A percentile compares a stretch with the other conserved stretches of the same genome.
phyloP scores from a whole-genome alignment of 2,113 vertebrate genomes.

The Rhinolophus sinicus region DNA sequence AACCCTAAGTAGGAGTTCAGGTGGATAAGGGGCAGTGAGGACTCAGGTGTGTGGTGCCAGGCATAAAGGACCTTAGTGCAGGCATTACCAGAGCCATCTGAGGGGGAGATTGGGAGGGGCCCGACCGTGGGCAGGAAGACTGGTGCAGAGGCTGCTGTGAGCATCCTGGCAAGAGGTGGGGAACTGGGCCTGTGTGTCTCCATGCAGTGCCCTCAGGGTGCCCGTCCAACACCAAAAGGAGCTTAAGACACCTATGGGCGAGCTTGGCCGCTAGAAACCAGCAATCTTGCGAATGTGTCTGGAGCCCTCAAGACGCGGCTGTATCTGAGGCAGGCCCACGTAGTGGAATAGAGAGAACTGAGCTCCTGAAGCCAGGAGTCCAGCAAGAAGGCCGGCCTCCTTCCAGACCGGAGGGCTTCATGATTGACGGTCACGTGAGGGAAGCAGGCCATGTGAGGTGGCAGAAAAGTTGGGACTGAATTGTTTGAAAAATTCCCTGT shows the following conservation, averaged over 20 bases:
- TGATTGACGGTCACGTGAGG: rapidly evolving
- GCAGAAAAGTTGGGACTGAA: rapidly evolving
- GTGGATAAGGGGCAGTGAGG: rapidly evolving
- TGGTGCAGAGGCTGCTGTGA: rapidly evolving
- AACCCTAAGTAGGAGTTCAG: no score
- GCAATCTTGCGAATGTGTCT: background rate
- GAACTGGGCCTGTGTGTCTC: background rate
- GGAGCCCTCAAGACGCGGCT: background rate
- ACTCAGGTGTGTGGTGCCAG: no score
- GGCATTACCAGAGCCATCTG: background rate
- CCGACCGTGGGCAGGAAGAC: background rate
- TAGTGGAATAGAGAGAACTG: rapidly evolving
- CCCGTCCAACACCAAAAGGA: rapidly evolving
- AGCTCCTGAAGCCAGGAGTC: background rate
- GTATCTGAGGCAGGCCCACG: background rate
- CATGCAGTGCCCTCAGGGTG: no score
- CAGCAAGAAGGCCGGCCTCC: background rate
- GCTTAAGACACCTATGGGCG: no score
- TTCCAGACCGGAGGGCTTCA: rapidly evolving
- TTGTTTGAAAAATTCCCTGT: rapidly evolving
- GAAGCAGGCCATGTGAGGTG: rapidly evolving
- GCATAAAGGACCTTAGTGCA: background rate
- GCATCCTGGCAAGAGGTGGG: background rate
- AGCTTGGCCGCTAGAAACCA: background rate
- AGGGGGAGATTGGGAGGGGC: rapidly evolving